Evolutionary conservation across 2,797 vertebrate species (phyloP).

Genomic region (Artibeus lituratus): DNA sequence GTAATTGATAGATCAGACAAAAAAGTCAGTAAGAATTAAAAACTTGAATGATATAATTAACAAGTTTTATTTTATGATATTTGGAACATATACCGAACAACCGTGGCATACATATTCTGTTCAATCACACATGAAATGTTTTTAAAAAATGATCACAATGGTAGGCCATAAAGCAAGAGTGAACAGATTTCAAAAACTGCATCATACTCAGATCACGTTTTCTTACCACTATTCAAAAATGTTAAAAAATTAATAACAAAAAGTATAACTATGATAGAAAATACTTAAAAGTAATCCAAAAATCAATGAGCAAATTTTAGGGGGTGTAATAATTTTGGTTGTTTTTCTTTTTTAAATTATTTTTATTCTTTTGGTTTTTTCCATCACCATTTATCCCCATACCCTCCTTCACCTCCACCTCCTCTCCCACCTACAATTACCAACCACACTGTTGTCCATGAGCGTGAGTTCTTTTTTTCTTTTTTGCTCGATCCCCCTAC

Average conservation of each 20-base stretch:
- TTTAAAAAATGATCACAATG: background rate
- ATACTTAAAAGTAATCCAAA: background rate
- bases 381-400: too few relatives aligned
- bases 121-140: background rate
- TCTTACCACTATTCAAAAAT: background rate
- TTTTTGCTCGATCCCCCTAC: too few relatives aligned
- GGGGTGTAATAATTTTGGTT: too few relatives aligned
- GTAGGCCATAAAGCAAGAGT: background rate
- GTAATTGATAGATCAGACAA: too few relatives aligned
- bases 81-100: background rate
- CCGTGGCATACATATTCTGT: background rate
- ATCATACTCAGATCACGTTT: background rate
- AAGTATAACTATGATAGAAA: background rate
- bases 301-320: background rate
- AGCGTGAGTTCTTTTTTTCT: too few relatives aligned
- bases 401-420: too few relatives aligned
- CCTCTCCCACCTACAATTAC: too few relatives aligned
- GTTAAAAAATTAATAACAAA: background rate
- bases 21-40: background rate
- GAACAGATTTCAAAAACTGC: background rate
- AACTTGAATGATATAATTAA: background rate
- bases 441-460: too few relatives aligned
- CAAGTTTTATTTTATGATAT: background rate
- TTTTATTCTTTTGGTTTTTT: too few relatives aligned
- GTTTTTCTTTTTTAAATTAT: too few relatives aligned